Percentiles rank a stretch among this genome's conserved stretches.
Conservation (phyloP, 2,797 vertebrate species). For the Pseudomugil gertrudae region DNA sequence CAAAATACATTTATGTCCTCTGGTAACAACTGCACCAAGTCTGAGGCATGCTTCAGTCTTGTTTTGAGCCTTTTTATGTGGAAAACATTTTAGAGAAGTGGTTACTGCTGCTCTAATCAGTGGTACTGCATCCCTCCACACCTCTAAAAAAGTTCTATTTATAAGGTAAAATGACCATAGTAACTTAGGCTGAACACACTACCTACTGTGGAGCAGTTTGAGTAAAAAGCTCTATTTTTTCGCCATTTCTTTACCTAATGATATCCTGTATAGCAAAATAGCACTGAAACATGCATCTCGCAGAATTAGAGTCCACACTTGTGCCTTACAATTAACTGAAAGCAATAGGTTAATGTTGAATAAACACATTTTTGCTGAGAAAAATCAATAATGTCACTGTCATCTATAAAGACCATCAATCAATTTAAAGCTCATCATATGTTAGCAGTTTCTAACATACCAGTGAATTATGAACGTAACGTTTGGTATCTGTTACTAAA, state of each 20-base stretch:
- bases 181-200: neutral
- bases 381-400: neutral
- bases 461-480: neutral
- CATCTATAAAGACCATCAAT: too few species aligned
- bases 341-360: neutral
- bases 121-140: neutral
- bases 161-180: neutral
- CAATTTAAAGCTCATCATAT: too few species aligned
- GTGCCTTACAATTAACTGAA: neutral
- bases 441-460: neutral
- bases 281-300: neutral
- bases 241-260: neutral
- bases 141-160: neutral
- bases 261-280: neutral
- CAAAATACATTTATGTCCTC: neutral
- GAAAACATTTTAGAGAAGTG: neutral
- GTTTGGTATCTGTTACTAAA: neutral
- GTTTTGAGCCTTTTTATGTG: neutral
- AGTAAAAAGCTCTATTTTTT: neutral
- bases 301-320: neutral
- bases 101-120: neutral
- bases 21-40: neutral
- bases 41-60: neutral
- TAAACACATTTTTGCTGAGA: neutral
- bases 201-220: neutral